phyloP scores from a whole-genome alignment of 2,113 vertebrate genomes.

The Gopherus flavomarginatus region DNA sequence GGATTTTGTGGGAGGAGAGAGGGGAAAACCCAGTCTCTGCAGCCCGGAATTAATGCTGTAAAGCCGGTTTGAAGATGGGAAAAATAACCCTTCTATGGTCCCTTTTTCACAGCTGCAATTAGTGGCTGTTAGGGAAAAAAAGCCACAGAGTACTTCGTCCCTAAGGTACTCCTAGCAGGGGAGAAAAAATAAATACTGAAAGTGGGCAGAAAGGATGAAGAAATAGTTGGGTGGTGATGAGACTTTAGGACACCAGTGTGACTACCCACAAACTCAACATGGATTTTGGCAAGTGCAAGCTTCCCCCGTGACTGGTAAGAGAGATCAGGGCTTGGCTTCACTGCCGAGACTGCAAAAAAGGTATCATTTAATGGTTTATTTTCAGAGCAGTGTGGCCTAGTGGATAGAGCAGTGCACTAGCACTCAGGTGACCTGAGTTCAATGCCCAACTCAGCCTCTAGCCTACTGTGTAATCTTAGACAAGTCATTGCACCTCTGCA shows the following conservation, averaged over 20 bases:
- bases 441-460: not conserved
- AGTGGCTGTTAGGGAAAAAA: not conserved
- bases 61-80: slow-evolving; percentile 10
- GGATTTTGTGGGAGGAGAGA: not conserved
- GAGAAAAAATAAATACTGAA: not conserved
- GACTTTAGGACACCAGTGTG: not conserved
- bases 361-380: not conserved
- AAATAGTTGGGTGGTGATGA: not conserved
- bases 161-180: not conserved
- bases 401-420: not conserved
- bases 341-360: not conserved
- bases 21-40: not conserved
- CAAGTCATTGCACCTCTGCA: not conserved
- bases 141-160: not conserved
- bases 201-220: not conserved
- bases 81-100: not conserved
- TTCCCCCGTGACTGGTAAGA: not conserved
- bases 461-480: not conserved
- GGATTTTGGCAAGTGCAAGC: not conserved
- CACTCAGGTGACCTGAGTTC: not conserved
- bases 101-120: not conserved
- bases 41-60: not conserved
- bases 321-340: not conserved
- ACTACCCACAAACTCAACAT: not conserved
- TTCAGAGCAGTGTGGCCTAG: not conserved